Base-by-base conservation (phyloP, 1,140 invertebrate genomes). In the Sarcophaga bullata region DNA sequence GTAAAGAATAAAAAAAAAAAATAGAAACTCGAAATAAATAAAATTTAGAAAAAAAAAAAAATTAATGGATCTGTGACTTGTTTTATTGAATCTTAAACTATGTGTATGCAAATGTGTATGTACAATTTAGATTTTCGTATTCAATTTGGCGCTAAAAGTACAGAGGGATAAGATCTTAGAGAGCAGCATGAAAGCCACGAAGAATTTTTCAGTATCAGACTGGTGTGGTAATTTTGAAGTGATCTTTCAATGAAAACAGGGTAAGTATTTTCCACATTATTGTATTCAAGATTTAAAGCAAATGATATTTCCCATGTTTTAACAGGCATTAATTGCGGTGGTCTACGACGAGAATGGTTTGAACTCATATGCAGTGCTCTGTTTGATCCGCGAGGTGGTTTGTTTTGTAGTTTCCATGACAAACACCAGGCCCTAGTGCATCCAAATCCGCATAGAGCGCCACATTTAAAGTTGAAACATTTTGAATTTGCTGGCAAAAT, bases 221-320 rank as follows among this genome's bases (percentile, higher is more conserved):
- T 98, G 97, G 97, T 98, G 96, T 88, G 93, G 95, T 86, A 97
- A 96, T 91, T 98, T 98, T 90, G 97, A 98, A 91, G 95, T 98
- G 62, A 95, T 93, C 17, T 98, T 98, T 89, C 93, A 95, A 88
- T 96, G 96, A 48, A 97, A 98, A 91, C 96, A 97, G 93, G 97
- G 95, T 95, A 72, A 58, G 48, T 91, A 5, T n/a, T n/a, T n/a
- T 58, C 15, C 15, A 0, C 54, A 15, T n/a, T 37, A 37, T 37
- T 37, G 25, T 37, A 37, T 37, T 37, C 1, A 37, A 37, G 4
- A 37, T 37, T 37, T 37, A 37, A 37, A 37, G 4, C 25, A 37
- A 37, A 52, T 25, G 19, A 80, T 52, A 17, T 75, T 68, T 50
- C 8, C 62, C 47, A 1, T 37, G 4, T 2, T 46, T 15, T 89